Evolutionary conservation across 2,113 vertebrate genomes (phyloP).

Genomic region (Microcebus murinus): DNA sequence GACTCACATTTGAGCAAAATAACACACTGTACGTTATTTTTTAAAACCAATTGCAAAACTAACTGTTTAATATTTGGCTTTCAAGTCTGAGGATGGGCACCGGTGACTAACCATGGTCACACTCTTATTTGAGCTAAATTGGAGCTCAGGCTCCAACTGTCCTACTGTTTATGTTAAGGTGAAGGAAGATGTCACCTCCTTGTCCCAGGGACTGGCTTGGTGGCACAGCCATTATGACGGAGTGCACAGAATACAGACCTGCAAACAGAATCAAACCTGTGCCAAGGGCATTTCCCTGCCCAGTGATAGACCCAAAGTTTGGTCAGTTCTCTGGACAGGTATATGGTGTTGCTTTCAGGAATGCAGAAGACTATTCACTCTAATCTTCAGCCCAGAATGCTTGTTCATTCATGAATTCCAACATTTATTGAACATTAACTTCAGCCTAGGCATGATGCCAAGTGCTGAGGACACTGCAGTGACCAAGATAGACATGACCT

Average conservation of each 20-base stretch:
- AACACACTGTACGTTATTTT: neutral
- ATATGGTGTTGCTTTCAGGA: neutral
- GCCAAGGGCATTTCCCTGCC: neutral
- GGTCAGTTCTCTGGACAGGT: neutral
- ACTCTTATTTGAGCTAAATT: neutral
- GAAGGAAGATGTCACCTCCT: neutral
- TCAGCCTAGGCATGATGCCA: neutral
- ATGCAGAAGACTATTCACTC: neutral
- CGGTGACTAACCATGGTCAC: accelerated
- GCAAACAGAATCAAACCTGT: neutral
- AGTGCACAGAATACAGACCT: neutral
- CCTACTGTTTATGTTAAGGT: too few species aligned
- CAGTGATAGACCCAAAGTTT: neutral
- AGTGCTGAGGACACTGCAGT: neutral
- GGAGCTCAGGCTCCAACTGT: neutral
- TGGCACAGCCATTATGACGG: neutral
- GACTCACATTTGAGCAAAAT: neutral
- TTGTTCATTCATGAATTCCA: neutral
- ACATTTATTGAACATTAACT: neutral
- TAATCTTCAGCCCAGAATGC: neutral
- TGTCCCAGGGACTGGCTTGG: neutral
- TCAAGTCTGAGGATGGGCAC: neutral
- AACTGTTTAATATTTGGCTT: constrained; percentile 4
- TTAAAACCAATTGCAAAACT: neutral
- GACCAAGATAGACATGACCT: neutral